Percentiles rank a stretch among this genome's conserved stretches.
Conservation (phyloP, 1,140 invertebrate genomes). For the Drosophila kohkoa region DNA sequence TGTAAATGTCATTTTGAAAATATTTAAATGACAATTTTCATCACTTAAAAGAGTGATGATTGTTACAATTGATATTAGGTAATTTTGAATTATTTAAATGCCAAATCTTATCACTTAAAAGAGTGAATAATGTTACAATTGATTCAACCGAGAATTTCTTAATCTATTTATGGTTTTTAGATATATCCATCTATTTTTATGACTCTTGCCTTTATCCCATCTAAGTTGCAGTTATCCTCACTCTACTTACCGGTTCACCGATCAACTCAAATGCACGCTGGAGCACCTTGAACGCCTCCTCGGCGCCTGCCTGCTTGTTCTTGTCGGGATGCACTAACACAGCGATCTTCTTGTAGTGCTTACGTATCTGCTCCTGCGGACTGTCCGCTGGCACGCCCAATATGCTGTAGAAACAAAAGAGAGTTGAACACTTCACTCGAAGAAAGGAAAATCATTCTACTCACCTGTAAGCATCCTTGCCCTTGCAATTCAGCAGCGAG, state of each 20-base stretch:
- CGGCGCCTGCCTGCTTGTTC: constrained; percentile 96
- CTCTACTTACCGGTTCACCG: constrained; percentile 91
- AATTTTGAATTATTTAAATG: too few species aligned
- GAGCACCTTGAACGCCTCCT: constrained; percentile 98
- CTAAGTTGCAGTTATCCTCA: background rate
- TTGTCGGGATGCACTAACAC: constrained; percentile 98
- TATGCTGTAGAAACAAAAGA: constrained; percentile 87
- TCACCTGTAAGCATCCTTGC: constrained; percentile 96
- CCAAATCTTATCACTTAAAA: too few species aligned
- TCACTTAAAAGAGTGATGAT: too few species aligned
- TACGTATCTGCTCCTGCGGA: constrained; percentile 96
- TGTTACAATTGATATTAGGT: too few species aligned
- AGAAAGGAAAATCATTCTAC: background rate
- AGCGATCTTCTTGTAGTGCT: constrained; percentile 96
- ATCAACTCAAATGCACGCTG: constrained; percentile 97
- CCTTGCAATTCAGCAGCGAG: constrained; percentile 95
- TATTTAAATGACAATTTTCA: too few species aligned
- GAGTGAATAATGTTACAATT: too few species aligned
- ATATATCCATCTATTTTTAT: too few species aligned
- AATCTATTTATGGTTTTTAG: too few species aligned
- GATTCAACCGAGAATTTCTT: too few species aligned
- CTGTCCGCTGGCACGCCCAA: constrained; percentile 93
- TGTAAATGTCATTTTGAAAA: too few species aligned
- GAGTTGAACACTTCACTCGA: background rate
- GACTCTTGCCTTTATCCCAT: too few species aligned